Percentiles rank a stretch among this genome's conserved stretches.
Evolutionary conservation across 1,140 invertebrate species (phyloP).

Genomic region (Parasteatoda tepidariorum): DNA sequence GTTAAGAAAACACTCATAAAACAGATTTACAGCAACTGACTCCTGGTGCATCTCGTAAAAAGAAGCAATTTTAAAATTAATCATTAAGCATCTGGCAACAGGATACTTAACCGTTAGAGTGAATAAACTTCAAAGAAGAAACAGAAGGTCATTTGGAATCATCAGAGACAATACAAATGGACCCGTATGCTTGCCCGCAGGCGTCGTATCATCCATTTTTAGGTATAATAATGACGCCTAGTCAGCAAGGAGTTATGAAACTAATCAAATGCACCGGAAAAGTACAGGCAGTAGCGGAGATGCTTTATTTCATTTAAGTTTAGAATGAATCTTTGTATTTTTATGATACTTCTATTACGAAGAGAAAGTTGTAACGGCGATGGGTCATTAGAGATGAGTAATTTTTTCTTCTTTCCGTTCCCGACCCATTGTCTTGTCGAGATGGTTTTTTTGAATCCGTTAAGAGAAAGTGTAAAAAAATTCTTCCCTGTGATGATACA

Average conservation of each 20-base stretch:
- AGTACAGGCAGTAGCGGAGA: neutral
- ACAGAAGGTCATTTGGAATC: neutral
- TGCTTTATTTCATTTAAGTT: neutral
- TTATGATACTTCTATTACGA: neutral
- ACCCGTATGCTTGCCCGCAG: neutral
- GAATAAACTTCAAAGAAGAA: neutral
- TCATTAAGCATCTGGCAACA: neutral
- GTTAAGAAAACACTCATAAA: neutral
- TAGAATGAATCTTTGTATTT: neutral
- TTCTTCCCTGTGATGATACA: too few species aligned
- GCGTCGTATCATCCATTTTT: too few species aligned
- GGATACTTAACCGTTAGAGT: neutral
- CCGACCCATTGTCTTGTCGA: neutral
- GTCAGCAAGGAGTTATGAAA: neutral
- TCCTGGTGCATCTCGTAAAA: neutral
- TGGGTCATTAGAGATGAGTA: neutral
- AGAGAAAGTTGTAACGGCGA: neutral
- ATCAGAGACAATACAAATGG: neutral
- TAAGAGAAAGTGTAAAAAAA: neutral
- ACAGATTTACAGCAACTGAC: too few species aligned
- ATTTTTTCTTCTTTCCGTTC: too few species aligned
- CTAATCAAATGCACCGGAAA: neutral
- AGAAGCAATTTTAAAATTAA: neutral
- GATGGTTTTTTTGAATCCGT: neutral
- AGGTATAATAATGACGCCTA: too few species aligned